Conservation (phyloP, 2,797 vertebrate species). For the Tapirus indicus region DNA sequence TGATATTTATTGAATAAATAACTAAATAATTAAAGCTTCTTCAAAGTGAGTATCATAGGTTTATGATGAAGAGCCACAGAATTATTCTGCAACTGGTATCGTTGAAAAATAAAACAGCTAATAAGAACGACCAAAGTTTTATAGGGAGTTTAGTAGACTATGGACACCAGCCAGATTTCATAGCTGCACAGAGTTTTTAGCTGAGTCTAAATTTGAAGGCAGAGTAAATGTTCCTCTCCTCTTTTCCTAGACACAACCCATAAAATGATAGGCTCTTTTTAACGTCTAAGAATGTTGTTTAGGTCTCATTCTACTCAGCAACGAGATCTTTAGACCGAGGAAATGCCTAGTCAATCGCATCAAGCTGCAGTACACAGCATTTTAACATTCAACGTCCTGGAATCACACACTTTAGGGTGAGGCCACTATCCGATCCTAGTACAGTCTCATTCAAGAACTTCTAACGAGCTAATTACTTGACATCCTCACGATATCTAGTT, state of each 20-base stretch:
- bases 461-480: conserved; percentile 46
- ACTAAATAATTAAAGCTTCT: conserved; percentile 50
- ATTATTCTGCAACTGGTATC: conserved; percentile 46
- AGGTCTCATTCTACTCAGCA: background rate
- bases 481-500: conserved; percentile 47
- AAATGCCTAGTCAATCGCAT: background rate
- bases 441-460: background rate
- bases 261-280: conserved; percentile 43
- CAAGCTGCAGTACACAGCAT: background rate
- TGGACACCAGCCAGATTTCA: conserved; percentile 26
- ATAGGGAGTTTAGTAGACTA: background rate
- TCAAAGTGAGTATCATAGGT: conserved; percentile 59
- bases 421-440: background rate
- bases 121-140: conserved; percentile 38
- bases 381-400: background rate
- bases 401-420: background rate
- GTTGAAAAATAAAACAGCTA: background rate
- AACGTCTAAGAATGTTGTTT: background rate
- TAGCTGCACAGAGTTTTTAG: background rate
- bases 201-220: conserved; percentile 38
- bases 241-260: conserved; percentile 25
- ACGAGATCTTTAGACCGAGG: conserved; percentile 13
- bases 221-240: background rate
- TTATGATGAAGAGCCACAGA: conserved; percentile 47
- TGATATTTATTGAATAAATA: conserved; percentile 57